Base-by-base conservation (phyloP, 2,113 vertebrate genomes). In the Proterorhinus semilunaris region DNA sequence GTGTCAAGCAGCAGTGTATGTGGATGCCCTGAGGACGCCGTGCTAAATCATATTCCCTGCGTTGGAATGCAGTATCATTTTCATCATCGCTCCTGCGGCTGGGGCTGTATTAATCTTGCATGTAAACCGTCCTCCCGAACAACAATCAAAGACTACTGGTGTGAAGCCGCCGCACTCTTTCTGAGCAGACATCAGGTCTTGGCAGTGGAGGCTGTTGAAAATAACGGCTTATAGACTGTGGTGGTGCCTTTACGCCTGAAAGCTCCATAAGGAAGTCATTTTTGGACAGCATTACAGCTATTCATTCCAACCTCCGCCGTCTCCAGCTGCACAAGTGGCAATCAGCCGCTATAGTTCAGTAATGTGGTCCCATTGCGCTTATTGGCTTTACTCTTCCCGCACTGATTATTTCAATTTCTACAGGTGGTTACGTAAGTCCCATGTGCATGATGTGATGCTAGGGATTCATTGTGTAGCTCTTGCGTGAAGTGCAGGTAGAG, bases 371-470 rank as follows among this genome's bases (percentile, higher is more conserved):
- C 27, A 27, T 65, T 8, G 52, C 61, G 6, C n/a, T 58, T 43
- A 58, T 65, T 74, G 10, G 8, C 43, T 12, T 62, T 57, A 48
- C 54, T n/a, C 45, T 65, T 36, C 58, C 53, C 52, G 65, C 71
- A 61, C 43, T 15, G 59, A 65, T 64, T 57, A 63, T 69, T 21
- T 17, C n/a, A 59, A 65, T 69, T 74, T 66, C 64, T 66, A 36
- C 50, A 63, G 62, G 66, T 75, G 71, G 43, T 45, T 42, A 5
- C 27, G 27, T 36, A 65, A 21, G 15, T 46, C 45, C 42, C 49
- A 44, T 9, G 21, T 49, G 16, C 51, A 46, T 15, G 57, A 46
- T 16, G 57, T 62, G 15, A 62, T 17, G 59, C n/a, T 7, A 10
- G 4, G 45, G 10, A 48, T 48, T 2, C 47, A 21, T 47, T 7